Base-by-base conservation (phyloP, 30 jellyfish, hydroid and myxozoan genomes). In the Aurelia aurita complex sp. Pacific region DNA sequence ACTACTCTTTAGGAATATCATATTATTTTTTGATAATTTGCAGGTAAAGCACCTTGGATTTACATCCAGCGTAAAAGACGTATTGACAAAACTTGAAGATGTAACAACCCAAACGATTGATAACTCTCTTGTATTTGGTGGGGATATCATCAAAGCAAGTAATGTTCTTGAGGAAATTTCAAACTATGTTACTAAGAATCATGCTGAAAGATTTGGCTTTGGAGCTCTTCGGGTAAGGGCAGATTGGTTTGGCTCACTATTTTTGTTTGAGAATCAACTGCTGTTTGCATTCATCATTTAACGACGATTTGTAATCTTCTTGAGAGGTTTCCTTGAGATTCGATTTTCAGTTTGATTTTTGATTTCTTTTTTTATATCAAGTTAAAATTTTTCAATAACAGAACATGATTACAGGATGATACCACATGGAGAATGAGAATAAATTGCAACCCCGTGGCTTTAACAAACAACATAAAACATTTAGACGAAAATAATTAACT, bases 41-140 rank as follows among this genome's bases (percentile, higher is more conserved):
- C 4, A 92, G 98, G 89, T 67, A 23, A 88, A 88, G 69, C 91
- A 86, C 10, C 96, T 94, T 29, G 98, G 98, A 13, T 88, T 74
- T 76, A 67, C 96, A 7, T 35, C 83, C 12, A 89, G 91, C 61
- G 94, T 88, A 62, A 88, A 77, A 74, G 92, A 92, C 38, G 79
- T 94, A 10, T 76, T 85, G 51, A 32, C 72, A 2, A 84, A 85
- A 54, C 89, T 94, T 35, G 98, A 94, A 46, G 97, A 94, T 29
- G 69, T 94, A 29, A 94, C 98, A 15, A 94, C 96, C 2, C 97
- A 94, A 52, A 86, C 98, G 13, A 94, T 94, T 35, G 98, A 94
- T 61, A 94, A 94, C 66, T 94, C 98, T 4, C 18, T 94, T 88
- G 73, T 94, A 23, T 94, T 94, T 85, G 98, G 98, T 63, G 98